Evolutionary conservation across 2,888 invertebrate genomes (phyloP), one percentile per base, ranked within the genome.

Genomic region (Dryococelus australis): DNA sequence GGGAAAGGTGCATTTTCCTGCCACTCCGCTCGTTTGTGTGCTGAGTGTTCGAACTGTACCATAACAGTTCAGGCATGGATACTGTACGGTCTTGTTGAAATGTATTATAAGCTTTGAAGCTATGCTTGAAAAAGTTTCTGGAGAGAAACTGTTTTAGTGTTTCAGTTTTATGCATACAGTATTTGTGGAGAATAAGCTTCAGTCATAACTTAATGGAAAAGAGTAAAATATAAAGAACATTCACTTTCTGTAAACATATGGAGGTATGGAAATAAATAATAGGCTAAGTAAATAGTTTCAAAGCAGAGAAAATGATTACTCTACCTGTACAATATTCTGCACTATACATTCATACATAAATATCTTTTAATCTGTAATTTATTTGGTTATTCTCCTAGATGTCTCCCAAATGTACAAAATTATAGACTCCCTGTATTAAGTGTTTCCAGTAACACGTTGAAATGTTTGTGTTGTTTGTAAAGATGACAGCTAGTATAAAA

Each of bases 391-490:
- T 83, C 24, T 43, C 35, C 16, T 83, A 83, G 20, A 35, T 83
- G 83, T 83, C 10, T 83, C 83, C 65, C 28, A 83, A 83, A 24
- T 83, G 83, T 83, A 83, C 83, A 83, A 83, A 83, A 83, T 43
- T 83, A 35, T 83, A 83, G 43, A 83, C 12, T 83, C 28, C 12
- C 28, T 83, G 83, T 83, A 83, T 43, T 83, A 83, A 43, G 83
- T 83, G 83, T 83, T 83, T 83, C 83, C 35, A 83, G 43, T 83
- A 83, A 83, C 28, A 80, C 43, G 35, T 28, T 83, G 83, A 83
- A 83, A 28, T 83, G 43, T 83, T 83, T 83, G 43, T 83, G 83
- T 83, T 83, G 24, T 43, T 83, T 83, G 83, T 83, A 28, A 83
- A 65, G 65, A 65, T 65, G 65, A 65, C 65, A 65, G 65, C 65